Conservation (phyloP, 2,797 vertebrate species). For the Alca torda region DNA sequence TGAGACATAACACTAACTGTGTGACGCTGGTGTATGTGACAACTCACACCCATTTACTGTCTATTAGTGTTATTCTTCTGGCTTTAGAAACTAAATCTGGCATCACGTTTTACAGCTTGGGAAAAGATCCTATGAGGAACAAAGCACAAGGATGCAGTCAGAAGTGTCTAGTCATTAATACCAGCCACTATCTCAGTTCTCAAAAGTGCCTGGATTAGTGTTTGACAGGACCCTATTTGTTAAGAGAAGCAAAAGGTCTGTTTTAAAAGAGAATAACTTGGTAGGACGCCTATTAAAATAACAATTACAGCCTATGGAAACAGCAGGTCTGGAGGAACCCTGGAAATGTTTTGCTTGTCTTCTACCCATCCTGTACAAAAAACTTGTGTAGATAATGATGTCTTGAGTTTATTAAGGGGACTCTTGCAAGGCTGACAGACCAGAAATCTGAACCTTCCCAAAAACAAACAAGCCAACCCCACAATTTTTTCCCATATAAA, state of each 20-base stretch:
- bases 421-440: not conserved
- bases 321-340: not conserved
- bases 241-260: not conserved
- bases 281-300: not conserved
- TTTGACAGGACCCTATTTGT: constrained; percentile 22
- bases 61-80: constrained; percentile 24
- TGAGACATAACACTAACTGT: constrained; percentile 34
- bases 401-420: not conserved
- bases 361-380: not conserved
- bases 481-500: not conserved
- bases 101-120: constrained; percentile 25
- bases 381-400: not conserved
- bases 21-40: constrained; percentile 9
- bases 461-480: not conserved
- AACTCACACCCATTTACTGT: constrained; percentile 29
- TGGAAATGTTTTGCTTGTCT: not conserved
- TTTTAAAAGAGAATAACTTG: not conserved
- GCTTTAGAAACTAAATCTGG: constrained; percentile 28
- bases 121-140: constrained; percentile 10
- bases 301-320: not conserved
- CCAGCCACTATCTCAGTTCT: not conserved
- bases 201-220: not conserved
- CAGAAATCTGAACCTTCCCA: not conserved
- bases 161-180: constrained; percentile 18
- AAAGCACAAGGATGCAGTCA: not conserved